Conservation (phyloP, 1,140 invertebrate species). For the Epicauta chinensis region DNA sequence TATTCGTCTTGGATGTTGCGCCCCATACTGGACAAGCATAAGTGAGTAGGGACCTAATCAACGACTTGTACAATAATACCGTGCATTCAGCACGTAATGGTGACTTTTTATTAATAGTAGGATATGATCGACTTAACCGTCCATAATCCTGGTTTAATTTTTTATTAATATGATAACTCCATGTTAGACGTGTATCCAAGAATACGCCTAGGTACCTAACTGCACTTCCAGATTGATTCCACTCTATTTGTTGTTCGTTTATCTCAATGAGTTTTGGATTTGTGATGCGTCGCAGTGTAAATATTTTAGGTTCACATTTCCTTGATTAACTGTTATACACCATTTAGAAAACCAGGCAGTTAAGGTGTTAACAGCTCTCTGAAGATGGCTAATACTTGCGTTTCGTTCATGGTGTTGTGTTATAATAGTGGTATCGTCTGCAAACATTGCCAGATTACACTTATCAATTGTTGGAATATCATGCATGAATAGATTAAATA, state of each 20-base stretch:
- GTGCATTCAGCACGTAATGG: background rate
- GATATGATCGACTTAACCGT: background rate
- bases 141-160: background rate
- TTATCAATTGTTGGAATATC: slow-evolving; percentile 6
- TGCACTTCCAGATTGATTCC: background rate
- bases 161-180: background rate
- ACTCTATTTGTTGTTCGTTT: too few relatives aligned
- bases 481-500: slow-evolving; percentile 15
- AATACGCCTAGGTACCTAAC: background rate
- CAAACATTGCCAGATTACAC: slow-evolving; percentile 19
- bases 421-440: slow-evolving; percentile 35
- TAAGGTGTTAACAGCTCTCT: background rate
- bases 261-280: background rate
- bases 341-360: background rate
- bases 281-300: slow-evolving; percentile 11
- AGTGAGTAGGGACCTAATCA: slow-evolving; percentile 1
- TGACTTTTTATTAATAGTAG: background rate
- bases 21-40: slow-evolving; percentile 3
- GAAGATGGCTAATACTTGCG: slow-evolving; percentile 22
- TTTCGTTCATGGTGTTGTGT: too few relatives aligned
- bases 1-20: background rate
- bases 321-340: slow-evolving; percentile 25
- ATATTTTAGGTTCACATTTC: slow-evolving; percentile 22
- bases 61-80: background rate
- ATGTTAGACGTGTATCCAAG: background rate